Conservation (phyloP, 2,113 vertebrate species). For the Myotis brandtii region DNA sequence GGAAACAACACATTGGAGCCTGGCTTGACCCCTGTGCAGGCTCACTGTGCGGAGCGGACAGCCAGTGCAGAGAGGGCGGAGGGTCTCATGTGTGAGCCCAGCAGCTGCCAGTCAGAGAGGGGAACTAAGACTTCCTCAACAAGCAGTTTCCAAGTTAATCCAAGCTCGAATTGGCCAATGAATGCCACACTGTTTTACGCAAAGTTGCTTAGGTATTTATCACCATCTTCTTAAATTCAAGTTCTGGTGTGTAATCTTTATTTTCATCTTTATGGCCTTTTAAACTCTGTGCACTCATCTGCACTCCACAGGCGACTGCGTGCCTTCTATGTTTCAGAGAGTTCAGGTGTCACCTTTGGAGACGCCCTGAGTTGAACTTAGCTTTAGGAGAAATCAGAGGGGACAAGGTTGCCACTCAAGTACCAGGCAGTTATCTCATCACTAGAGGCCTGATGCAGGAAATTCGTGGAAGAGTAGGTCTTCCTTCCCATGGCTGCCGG, state of each 20-base stretch:
- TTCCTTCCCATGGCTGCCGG: no score
- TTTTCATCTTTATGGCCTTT: neutral
- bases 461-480: no score
- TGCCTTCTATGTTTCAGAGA: conserved; percentile 27
- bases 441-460: no score
- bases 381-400: neutral
- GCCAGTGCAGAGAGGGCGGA: neutral
- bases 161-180: neutral
- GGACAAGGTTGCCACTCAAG: neutral
- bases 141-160: neutral
- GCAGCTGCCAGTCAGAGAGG: neutral
- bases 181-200: neutral
- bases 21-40: neutral
- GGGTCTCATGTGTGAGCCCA: neutral
- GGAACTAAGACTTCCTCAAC: neutral
- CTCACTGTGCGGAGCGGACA: neutral
- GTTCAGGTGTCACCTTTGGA: neutral
- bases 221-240: neutral
- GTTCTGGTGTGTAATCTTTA: neutral
- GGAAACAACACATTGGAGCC: neutral
- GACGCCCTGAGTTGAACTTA: neutral
- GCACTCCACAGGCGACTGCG: neutral
- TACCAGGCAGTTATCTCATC: neutral
- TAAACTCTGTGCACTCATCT: neutral
- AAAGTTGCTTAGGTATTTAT: neutral